Conservation (phyloP, 2,113 vertebrate genomes). For the Anguilla rostrata region DNA sequence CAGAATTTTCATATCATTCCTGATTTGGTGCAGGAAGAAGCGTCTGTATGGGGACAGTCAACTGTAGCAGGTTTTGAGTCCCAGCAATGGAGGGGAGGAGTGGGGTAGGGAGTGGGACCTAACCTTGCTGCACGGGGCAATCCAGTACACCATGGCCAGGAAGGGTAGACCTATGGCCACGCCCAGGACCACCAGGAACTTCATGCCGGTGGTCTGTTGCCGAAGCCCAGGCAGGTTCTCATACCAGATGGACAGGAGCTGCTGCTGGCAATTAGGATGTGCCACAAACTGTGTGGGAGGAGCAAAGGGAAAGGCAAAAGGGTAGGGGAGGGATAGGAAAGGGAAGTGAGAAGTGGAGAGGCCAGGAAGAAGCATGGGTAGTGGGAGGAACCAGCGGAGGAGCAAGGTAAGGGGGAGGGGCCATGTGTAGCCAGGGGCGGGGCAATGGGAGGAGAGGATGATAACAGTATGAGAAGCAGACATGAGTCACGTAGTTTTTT, state of each 20-base stretch:
- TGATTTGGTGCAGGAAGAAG: no score
- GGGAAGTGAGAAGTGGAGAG: neutral
- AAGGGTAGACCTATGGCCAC: slow-evolving; percentile 88
- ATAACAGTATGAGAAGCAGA: neutral
- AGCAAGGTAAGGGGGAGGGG: neutral
- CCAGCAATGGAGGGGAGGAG: no score
- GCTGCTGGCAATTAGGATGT: slow-evolving; percentile 97
- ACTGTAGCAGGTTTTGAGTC: no score
- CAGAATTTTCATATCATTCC: no score
- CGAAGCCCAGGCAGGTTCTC: slow-evolving; percentile 90
- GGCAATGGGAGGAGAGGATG: neutral
- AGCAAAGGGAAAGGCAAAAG: slow-evolving; percentile 33
- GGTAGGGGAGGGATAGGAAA: neutral
- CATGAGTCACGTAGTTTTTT: neutral
- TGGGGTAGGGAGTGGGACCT: slow-evolving; percentile 26
- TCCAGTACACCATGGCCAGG: slow-evolving; percentile 88
- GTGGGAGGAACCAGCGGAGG: neutral
- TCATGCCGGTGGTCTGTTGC: slow-evolving; percentile 90
- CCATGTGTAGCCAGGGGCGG: neutral
- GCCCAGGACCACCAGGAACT: slow-evolving; percentile 88
- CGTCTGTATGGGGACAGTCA: no score
- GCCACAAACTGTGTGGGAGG: slow-evolving; percentile 84
- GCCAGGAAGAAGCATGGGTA: neutral
- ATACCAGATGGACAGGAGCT: slow-evolving; percentile 97
- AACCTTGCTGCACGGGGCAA: slow-evolving; percentile 95